Percentiles rank a stretch among this genome's conserved stretches.
These are phyloP conservation scores for Notoglanidium macrostoma DNA, from an alignment of 2,797 vertebrate genomes.

Conservation along the genomic window DNA sequence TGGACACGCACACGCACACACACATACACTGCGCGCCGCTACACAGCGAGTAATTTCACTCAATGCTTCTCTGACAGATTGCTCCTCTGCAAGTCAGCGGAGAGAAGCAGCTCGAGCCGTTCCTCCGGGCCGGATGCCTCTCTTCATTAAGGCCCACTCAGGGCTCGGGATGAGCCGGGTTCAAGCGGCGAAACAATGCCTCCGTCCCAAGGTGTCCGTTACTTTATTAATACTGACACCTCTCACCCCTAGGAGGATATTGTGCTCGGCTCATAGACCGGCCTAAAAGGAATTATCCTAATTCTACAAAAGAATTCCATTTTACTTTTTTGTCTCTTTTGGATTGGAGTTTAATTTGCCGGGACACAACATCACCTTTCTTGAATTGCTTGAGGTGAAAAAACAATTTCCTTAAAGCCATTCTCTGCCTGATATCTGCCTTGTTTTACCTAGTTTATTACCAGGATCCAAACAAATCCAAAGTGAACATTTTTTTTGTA, in stretches of 20 bases:
- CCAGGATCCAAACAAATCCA: slow-evolving; percentile 62
- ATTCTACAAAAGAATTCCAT: slow-evolving; percentile 76
- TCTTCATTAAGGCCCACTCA: slow-evolving; percentile 95
- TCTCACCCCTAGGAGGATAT: slow-evolving; percentile 79
- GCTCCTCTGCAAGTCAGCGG: slow-evolving; percentile 88
- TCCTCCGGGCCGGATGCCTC: slow-evolving; percentile 84
- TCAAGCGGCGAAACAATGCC: slow-evolving; percentile 75
- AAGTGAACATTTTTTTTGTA: slow-evolving; percentile 55
- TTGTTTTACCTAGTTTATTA: slow-evolving; percentile 56
- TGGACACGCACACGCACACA: slow-evolving; percentile 54
- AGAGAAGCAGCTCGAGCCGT: slow-evolving; percentile 91
- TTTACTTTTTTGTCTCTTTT: slow-evolving; percentile 62
- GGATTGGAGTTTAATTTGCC: slow-evolving; percentile 69
- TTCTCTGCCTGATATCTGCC: slow-evolving; percentile 63
- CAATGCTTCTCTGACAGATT: slow-evolving; percentile 96
- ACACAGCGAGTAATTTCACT: slow-evolving; percentile 93
- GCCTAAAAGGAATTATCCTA: slow-evolving; percentile 71
- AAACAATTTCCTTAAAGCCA: slow-evolving; percentile 72
- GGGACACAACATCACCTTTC: slow-evolving; percentile 61
- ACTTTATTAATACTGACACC: slow-evolving; percentile 80
- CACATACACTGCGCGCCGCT: slow-evolving; percentile 79
- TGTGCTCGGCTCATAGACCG: slow-evolving; percentile 72
- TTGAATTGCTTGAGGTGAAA: slow-evolving; percentile 62
- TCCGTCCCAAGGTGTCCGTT: slow-evolving; percentile 69
- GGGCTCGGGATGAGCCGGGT: slow-evolving; percentile 78